Base-by-base conservation (phyloP, 2,797 vertebrate species). In the Ceryle rudis region DNA sequence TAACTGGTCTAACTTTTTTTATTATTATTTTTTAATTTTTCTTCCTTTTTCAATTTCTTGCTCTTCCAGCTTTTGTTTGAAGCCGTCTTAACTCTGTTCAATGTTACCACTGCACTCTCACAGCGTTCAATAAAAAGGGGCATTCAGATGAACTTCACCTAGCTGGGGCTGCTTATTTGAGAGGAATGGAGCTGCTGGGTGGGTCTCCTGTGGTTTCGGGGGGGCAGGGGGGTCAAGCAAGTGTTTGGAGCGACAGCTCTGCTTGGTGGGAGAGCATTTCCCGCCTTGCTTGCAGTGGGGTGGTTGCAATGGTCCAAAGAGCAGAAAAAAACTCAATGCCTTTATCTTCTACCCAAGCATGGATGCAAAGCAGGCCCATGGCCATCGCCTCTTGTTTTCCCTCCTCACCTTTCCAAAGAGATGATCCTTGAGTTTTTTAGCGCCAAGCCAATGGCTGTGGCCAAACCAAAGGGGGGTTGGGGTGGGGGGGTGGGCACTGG, bases 1-100 rank as follows among this genome's bases (percentile, higher is more conserved):
- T 77, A 93, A 94, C 79, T 91, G 89, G 87, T 86, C 92, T 91
- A 94, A 97, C 73, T 41, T 57, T 86, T 93, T 84, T n/a, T 86
- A 7, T 49, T 51, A 17, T 52, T 51, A 52, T 28, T 52, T 60
- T 17, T 26, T 46, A 19, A 26, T 60, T 42, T 7, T 18, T 54
- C 41, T 35, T 51, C 26, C 41, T 85, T 47, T 31, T 29, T 46
- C 69, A 95, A 94, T 73, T 95, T 90, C 67, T 86, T 95, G 94
- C 97, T 97, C 87, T 94, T 96, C 91, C 89, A 93, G 97, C 97
- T 97, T 97, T 97, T 96, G 94, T 97, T 94, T 93, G 91, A 93
- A 20, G 83, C 95, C 91, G 92, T 96, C 95, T 97, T 97, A 91
- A 95, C 78, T 94, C 96, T 97, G 96, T 97, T 97, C 81, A 37